phyloP scores from a whole-genome alignment of 2,888 invertebrate genomes.

The Torymus auratus region DNA sequence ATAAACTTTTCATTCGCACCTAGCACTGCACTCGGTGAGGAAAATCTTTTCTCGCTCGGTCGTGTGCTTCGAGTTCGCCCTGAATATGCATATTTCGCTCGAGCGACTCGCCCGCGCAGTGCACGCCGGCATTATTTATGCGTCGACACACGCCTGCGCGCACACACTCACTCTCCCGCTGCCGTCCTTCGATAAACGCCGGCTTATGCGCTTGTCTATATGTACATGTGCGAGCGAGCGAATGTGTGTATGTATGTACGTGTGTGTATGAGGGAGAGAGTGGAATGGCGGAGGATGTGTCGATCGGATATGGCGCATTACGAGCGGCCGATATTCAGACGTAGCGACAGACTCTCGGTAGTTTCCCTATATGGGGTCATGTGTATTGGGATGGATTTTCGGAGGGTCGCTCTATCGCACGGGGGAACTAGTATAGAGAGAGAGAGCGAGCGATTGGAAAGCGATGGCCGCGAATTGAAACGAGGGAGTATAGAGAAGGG shows the following conservation, averaged over 20 bases:
- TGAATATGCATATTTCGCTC: constrained; percentile 42
- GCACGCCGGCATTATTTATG: constrained; percentile 34
- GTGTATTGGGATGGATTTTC: background rate
- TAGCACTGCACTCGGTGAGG: background rate
- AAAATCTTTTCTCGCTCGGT: constrained; percentile 1
- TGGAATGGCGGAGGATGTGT: constrained; percentile 25
- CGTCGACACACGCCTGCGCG: constrained; percentile 9
- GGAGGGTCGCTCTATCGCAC: background rate
- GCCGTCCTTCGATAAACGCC: constrained; percentile 43
- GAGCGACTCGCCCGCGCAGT: constrained; percentile 10
- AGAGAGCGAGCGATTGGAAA: constrained; percentile 29
- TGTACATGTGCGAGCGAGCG: no score
- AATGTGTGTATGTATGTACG: no score
- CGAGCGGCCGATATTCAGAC: constrained; percentile 18
- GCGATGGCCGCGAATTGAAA: background rate
- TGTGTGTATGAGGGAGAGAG: no score
- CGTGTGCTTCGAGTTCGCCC: background rate
- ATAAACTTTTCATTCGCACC: constrained; percentile 33
- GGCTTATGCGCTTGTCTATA: background rate
- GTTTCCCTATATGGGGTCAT: background rate
- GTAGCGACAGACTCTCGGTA: background rate
- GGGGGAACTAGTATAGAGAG: no score
- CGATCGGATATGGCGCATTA: constrained; percentile 27
- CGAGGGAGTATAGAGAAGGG: background rate
- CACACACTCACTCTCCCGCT: background rate